Base-by-base conservation (phyloP, 2,888 invertebrate genomes). In the Drosophila macrospina region DNA sequence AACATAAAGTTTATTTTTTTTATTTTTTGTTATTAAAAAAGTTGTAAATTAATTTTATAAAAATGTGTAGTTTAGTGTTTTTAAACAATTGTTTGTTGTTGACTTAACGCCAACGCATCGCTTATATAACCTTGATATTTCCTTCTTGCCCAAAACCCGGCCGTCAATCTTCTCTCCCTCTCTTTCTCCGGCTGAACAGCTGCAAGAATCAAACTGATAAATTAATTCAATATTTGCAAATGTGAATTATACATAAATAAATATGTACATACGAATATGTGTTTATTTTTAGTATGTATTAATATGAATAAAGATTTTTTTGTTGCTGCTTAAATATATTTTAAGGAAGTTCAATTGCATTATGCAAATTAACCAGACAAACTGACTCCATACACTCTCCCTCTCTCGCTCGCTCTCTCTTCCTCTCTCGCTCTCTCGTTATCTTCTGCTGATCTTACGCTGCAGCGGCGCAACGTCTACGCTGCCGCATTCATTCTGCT, bases 51-150 rank as follows among this genome's bases (percentile, higher is more conserved):
- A 26, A 26, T 26, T 26, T 26, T 26, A 3, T 1, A 1, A n/a
- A n/a, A n/a, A n/a, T n/a, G n/a, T n/a, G n/a, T n/a, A n/a, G n/a
- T n/a, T 3, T 3, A 75, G 75, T 80, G 80, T 68, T 32, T 47
- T 41, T 30, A 51, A 56, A 70, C 76, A 71, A 77, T 78, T 83
- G 56, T 60, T 56, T 60, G 59, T 62, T 69, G 62, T 65, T 57
- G 62, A 45, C 37, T 48, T 65, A 59, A 39, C 36, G 61, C 39
- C 59, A 56, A 63, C 59, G 69, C 57, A 51, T 57, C 39, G 52
- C 55, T 85, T 82, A 74, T 86, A 78, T 82, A 85, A 86, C 85
- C 82, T 85, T 85, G 80, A 82, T 74, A 76, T 62, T 72, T 76
- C 45, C 69, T 63, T 77, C 60, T 65, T 73, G 63, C 51, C 61